Evolutionary conservation across 2,888 invertebrate species (phyloP), one percentile per base, ranked within the genome.

Genomic region (Aromia moschata): DNA sequence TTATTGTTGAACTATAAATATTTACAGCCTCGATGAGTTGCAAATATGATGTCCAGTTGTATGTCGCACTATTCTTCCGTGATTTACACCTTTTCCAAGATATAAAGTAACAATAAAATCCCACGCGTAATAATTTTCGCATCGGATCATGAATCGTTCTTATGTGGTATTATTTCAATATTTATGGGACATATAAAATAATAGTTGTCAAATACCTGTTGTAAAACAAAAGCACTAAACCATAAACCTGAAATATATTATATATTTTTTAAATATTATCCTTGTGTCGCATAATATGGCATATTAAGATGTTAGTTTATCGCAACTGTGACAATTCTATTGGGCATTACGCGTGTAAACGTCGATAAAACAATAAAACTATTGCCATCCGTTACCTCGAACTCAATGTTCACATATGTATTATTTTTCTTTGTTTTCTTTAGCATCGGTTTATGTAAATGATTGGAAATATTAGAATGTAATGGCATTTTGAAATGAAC

Each of bases 111-210:
- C 65, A 65, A 70, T 70, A 70, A 70, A 70, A 67, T 53, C 68
- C 69, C 64, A 70, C 70, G 64, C 66, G 55, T 56, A 57, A 69
- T 69, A 67, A 67, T 67, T 65, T 67, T 64, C 65, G 45, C 63
- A 61, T 60, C 62, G 65, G 36, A 45, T 45, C 59, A 66, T 64
- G 69, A 69, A 70, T 69, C 66, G 59, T 57, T 56, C 59, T 69
- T 69, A 67, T 62, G 64, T 44, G 59, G 65, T 55, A 64, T 58
- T 69, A 69, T 68, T 65, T 67, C 62, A 67, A 62, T 66, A 65
- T 68, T 69, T 69, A 70, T 70, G 60, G 54, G 65, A 65, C 67
- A 55, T 63, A 67, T 69, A 67, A 69, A 66, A 65, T 68, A 64
- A 66, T 66, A 64, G 62, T 65, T 66, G 65, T 68, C 60, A 62